These are phyloP conservation scores for Drusus annulatus DNA, from an alignment of 1,140 invertebrate species.

Conservation along the genomic window DNA sequence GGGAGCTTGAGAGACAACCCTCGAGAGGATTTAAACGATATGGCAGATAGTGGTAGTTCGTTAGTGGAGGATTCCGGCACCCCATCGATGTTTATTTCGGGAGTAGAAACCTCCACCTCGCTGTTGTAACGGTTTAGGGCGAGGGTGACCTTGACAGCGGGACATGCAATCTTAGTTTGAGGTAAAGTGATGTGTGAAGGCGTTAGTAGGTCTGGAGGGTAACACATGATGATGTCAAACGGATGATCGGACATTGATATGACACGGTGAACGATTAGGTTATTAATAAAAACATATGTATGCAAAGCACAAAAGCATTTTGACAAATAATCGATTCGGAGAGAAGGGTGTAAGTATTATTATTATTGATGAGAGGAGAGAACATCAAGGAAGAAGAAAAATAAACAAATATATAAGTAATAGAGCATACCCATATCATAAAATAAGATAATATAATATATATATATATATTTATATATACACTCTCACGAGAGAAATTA, in stretches of 20 bases:
- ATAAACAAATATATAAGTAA: constrained; percentile 54
- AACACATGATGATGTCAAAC: neutral
- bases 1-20: constrained; percentile 6
- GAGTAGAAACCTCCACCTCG: constrained; percentile 58
- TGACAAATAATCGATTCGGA: constrained; percentile 15
- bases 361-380: constrained; percentile 49
- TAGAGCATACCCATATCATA: constrained; percentile 44
- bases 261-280: neutral
- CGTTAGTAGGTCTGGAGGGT: neutral
- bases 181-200: neutral
- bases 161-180: constrained; percentile 49
- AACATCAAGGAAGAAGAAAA: constrained; percentile 53
- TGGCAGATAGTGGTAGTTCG: constrained; percentile 74
- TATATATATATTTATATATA: constrained; percentile 4
- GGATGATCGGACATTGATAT: neutral
- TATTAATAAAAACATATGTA: constrained; percentile 30
- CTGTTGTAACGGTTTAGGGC: constrained; percentile 41
- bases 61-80: constrained; percentile 71
- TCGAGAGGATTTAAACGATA: constrained; percentile 64
- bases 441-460: constrained; percentile 12
- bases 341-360: constrained; percentile 46
- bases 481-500: constrained; percentile 16
- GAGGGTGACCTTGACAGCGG: constrained; percentile 40
- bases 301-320: constrained; percentile 47
- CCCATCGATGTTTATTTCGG: constrained; percentile 63